phyloP scores from a whole-genome alignment of 1,140 invertebrate genomes.

The Sogatella furcifera region DNA sequence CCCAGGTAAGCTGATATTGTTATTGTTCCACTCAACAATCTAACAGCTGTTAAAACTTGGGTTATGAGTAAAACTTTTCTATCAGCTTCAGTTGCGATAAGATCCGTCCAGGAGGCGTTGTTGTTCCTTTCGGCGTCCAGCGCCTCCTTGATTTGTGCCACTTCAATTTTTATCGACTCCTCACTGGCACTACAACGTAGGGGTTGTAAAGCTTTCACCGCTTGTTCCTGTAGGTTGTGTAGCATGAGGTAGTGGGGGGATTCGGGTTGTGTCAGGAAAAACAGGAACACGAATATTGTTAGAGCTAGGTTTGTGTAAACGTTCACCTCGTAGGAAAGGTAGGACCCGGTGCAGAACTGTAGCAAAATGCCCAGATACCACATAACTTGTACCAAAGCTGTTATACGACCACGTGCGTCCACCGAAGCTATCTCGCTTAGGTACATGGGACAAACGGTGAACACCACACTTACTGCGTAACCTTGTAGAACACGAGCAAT shows the following conservation, averaged over 20 bases:
- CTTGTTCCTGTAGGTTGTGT: conserved; percentile 46
- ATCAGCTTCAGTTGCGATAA: conserved; percentile 16
- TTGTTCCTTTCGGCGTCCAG: conserved; percentile 18
- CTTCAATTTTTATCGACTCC: conserved; percentile 24
- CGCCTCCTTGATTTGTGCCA: conserved; percentile 15
- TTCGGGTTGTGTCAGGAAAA: conserved; percentile 68
- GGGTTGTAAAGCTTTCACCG: conserved; percentile 48
- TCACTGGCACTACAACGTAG: conserved; percentile 36
- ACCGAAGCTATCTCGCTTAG: conserved; percentile 61
- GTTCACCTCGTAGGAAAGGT: conserved; percentile 51
- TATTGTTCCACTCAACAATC: conserved; percentile 20
- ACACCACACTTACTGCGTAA: conserved; percentile 56
- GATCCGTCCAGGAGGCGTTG: conserved; percentile 18
- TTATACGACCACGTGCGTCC: conserved; percentile 31
- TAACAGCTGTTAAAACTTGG: conserved; percentile 19
- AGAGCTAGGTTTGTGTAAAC: conserved; percentile 49
- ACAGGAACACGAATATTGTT: conserved; percentile 48
- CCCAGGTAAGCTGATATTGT: conserved; percentile 21
- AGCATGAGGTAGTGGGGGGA: conserved; percentile 60
- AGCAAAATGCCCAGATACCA: conserved; percentile 58
- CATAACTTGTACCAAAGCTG: conserved; percentile 71
- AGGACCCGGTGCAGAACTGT: conserved; percentile 64
- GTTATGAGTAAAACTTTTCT: conserved; percentile 19
- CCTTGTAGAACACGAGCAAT: conserved; percentile 19
- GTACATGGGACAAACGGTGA: conserved; percentile 72